These are phyloP conservation scores for Sula dactylatra DNA, from an alignment of 2,113 vertebrate genomes.

Conservation along the genomic window DNA sequence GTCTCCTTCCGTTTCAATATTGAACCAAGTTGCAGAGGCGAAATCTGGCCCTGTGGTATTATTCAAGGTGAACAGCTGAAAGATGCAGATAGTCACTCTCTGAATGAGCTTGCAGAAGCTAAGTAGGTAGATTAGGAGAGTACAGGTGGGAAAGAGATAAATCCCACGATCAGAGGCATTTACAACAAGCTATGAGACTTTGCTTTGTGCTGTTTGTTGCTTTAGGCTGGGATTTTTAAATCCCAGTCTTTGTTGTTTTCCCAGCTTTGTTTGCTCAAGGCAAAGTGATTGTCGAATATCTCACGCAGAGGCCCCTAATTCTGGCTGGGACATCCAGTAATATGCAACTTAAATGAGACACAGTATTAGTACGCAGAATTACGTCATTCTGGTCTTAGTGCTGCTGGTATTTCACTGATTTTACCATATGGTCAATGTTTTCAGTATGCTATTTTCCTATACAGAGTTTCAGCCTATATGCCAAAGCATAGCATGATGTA, in stretches of 20 bases:
- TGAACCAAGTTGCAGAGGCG: neutral
- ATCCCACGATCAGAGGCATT: conserved; percentile 41
- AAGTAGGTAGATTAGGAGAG: conserved; percentile 48
- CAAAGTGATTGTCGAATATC: neutral
- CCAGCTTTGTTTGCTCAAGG: conserved; percentile 64
- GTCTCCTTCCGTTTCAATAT: neutral
- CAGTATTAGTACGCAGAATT: neutral
- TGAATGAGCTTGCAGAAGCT: conserved; percentile 6
- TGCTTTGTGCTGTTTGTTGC: conserved; percentile 43
- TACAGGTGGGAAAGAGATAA: conserved; percentile 26
- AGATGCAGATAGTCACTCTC: conserved; percentile 22
- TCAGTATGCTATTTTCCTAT: neutral
- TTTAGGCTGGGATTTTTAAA: conserved; percentile 50
- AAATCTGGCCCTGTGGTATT: conserved; percentile 13
- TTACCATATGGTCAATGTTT: neutral
- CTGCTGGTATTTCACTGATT: neutral
- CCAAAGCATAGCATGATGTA: neutral
- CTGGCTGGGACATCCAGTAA: neutral
- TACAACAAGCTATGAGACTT: conserved; percentile 28
- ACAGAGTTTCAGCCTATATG: neutral
- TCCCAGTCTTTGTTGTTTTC: conserved; percentile 44
- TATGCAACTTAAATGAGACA: neutral
- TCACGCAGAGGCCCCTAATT: neutral
- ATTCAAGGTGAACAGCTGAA: conserved; percentile 59
- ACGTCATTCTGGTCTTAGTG: neutral